These are phyloP conservation scores for Heteronetta atricapilla DNA, from an alignment of 2,113 vertebrate genomes.

Conservation along the genomic window DNA sequence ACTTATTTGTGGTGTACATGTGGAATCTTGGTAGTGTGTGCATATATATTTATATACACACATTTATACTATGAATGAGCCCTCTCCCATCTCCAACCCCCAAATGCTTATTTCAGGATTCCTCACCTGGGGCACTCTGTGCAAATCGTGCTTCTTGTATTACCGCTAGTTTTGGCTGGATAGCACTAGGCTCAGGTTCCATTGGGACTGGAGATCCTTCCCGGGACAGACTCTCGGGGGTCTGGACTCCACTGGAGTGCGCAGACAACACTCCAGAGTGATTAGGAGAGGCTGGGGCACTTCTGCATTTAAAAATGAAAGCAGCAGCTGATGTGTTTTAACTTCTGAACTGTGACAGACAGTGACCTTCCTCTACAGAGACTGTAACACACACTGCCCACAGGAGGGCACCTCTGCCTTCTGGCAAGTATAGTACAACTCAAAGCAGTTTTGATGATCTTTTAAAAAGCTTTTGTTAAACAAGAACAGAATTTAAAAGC, in stretches of 20 bases:
- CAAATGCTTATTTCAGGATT: background rate
- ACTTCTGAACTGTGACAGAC: background rate
- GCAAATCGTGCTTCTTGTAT: conserved; percentile 95
- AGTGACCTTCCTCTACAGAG: background rate
- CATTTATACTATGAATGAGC: background rate
- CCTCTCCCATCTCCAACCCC: background rate
- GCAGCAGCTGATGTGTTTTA: conserved; percentile 55
- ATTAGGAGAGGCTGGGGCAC: conserved; percentile 96
- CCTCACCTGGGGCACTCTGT: conserved; percentile 91
- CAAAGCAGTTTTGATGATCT: background rate
- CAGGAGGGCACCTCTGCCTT: conserved; percentile 34
- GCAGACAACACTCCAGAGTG: conserved; percentile 94
- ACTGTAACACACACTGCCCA: background rate
- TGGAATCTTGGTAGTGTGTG: background rate
- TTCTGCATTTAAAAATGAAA: conserved; percentile 81
- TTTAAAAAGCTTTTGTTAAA: background rate
- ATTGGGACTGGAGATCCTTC: conserved; percentile 95
- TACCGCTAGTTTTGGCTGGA: conserved; percentile 94
- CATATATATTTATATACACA: no score
- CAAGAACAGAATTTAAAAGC: background rate
- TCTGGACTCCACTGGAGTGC: conserved; percentile 96
- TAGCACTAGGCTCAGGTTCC: conserved; percentile 85
- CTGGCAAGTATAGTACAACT: conserved; percentile 1
- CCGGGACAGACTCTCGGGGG: conserved; percentile 94
- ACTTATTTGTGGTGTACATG: rapidly evolving